A percentile compares a stretch with the other conserved stretches of the same genome.
These are phyloP conservation scores for Phalacrocorax brasilianus DNA, from an alignment of 2,113 vertebrate species.

Conservation along the genomic window DNA sequence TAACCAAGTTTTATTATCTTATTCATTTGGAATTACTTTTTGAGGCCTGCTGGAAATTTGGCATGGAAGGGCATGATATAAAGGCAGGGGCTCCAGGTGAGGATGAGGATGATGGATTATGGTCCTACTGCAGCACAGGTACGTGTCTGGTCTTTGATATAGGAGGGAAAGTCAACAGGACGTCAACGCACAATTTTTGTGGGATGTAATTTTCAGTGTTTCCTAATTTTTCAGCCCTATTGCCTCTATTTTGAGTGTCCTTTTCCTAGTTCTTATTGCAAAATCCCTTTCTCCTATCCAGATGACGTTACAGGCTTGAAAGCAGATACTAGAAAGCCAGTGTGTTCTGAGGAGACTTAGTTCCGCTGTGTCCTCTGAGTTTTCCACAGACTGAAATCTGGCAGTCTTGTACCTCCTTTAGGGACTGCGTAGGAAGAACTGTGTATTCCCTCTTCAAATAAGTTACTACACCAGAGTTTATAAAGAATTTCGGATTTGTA, in stretches of 20 bases:
- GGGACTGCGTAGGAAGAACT: not conserved
- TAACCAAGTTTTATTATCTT: not conserved
- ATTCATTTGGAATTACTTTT: not conserved
- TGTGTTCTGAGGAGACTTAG: not conserved
- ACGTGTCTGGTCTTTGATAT: not conserved
- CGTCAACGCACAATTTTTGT: not conserved
- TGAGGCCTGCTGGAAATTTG: constrained; percentile 36
- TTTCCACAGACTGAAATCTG: not conserved
- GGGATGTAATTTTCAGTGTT: not conserved
- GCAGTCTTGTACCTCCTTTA: not conserved
- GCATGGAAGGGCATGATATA: not conserved
- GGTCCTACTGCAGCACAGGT: not conserved
- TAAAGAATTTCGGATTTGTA: not conserved
- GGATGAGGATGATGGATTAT: not conserved
- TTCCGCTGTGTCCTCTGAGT: not conserved
- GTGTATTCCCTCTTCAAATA: not conserved
- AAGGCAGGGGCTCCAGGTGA: not conserved
- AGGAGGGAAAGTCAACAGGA: not conserved
- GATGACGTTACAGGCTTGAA: not conserved
- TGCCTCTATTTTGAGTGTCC: not conserved
- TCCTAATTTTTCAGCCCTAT: not conserved
- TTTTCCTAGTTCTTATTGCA: not conserved
- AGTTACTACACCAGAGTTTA: not conserved
- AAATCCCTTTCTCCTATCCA: not conserved
- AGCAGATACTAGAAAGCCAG: not conserved